phyloP scores from a whole-genome alignment of 2,113 vertebrate genomes.

The Nipponia nippon region DNA sequence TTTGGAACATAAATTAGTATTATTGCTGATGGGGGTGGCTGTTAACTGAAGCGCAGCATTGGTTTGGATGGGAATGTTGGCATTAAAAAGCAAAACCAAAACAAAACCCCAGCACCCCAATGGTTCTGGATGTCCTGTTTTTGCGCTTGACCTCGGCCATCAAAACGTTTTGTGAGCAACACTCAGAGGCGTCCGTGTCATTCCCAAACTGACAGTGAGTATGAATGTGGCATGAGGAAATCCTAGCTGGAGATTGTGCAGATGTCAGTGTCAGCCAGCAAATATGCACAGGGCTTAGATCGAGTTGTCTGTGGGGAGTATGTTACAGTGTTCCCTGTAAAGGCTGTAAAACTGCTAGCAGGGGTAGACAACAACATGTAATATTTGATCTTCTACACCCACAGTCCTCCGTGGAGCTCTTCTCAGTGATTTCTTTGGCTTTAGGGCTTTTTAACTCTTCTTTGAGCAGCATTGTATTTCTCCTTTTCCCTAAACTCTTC shows the following conservation, averaged over 20 bases:
- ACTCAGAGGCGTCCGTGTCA: neutral
- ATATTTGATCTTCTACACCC: neutral
- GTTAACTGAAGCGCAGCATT: neutral
- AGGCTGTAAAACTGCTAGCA: neutral
- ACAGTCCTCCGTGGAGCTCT: neutral
- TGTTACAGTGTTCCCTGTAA: neutral
- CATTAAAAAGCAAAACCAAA: neutral
- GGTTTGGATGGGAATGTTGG: neutral
- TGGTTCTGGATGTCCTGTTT: neutral
- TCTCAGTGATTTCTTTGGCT: neutral
- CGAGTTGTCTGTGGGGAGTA: neutral
- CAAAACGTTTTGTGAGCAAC: neutral
- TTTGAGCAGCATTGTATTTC: neutral
- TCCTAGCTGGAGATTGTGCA: neutral
- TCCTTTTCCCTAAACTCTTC: neutral
- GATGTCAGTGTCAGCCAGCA: neutral
- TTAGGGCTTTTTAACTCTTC: neutral
- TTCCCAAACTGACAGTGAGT: neutral
- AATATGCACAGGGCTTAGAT: neutral
- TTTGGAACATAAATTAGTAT: neutral
- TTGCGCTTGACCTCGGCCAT: neutral
- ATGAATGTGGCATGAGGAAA: neutral
- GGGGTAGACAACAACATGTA: neutral
- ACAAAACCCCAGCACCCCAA: neutral
- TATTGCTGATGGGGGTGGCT: neutral